A percentile compares a stretch with the other conserved stretches of the same genome.
These are phyloP conservation scores for Papilio xuthus DNA, from an alignment of 1,140 invertebrate species.

Conservation along the genomic window DNA sequence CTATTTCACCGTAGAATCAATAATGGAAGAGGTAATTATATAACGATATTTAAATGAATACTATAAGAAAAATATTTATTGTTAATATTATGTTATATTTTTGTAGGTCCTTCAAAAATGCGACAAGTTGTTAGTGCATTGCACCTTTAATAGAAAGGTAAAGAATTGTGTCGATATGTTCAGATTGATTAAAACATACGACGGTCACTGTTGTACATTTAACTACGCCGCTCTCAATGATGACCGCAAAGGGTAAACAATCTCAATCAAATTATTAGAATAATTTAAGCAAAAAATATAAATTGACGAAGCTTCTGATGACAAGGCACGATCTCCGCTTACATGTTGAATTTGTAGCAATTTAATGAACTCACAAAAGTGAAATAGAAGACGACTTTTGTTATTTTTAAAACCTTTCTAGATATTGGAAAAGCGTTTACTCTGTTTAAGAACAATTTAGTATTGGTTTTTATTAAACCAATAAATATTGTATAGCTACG, in stretches of 20 bases:
- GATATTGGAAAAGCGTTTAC: not conserved
- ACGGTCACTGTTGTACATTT: constrained; percentile 69
- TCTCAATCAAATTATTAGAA: not conserved
- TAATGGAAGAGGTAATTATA: constrained; percentile 71
- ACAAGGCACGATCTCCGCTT: too few species aligned
- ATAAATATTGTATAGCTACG: not conserved
- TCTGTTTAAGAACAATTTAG: not conserved
- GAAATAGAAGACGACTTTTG: not conserved
- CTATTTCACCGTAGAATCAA: constrained; percentile 62
- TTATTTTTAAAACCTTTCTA: not conserved
- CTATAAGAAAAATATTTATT: not conserved
- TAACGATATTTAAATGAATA: not conserved
- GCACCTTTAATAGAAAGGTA: constrained; percentile 60
- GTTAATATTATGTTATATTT: not conserved
- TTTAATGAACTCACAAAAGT: too few species aligned
- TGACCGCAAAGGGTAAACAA: constrained; percentile 56
- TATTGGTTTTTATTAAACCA: not conserved
- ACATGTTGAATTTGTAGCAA: too few species aligned
- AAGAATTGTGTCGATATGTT: constrained; percentile 63
- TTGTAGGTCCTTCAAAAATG: constrained; percentile 67
- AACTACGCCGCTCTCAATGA: constrained; percentile 69
- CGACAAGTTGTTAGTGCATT: constrained; percentile 60
- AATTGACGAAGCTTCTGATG: not conserved
- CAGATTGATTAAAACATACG: constrained; percentile 61
- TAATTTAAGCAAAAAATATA: not conserved